Base-by-base conservation (phyloP, 1,140 invertebrate species). In the Idris sp. region DNA sequence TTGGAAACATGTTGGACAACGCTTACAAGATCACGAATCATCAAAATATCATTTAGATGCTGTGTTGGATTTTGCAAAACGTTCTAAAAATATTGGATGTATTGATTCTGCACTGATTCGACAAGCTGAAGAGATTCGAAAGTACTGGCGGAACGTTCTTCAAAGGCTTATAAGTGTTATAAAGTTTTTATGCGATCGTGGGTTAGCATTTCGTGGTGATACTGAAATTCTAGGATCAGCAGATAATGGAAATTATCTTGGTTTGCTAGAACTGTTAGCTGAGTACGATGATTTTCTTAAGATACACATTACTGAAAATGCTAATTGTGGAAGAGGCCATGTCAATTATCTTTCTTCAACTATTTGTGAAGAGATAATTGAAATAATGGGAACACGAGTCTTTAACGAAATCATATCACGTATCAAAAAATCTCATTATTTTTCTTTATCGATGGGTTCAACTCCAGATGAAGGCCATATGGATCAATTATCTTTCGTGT, bases 391-490 rank as follows among this genome's bases (percentile, higher is more conserved):
- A 8, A 28, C 8, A 54, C 15, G 19, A n/a, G 36, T 83, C 11
- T 31, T 71, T 15, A 35, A 77, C 35, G 49, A 62, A 72, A 79
- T 84, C 67, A 38, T 78, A 22, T 31, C 53, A 18, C 54, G 78
- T 33, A 40, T 82, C 10, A 79, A 80, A 76, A 36, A 54, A 74
- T 69, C 79, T 8, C 81, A 78, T 53, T 87, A 85, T 58, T 87
- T 76, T 76, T 81, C 79, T 5, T 75, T 86, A 49, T 83, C 61
- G 31, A 68, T 87, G 18, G 84, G 88, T 76, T 83, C 76, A 43
- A 86, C 83, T 6, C 31, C 31, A 14, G 31, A 33, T 13, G 31
- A 33, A 33, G 31, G 15, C 81, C 81, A 16, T 80, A 87, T 81
- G 14, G 84, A 86, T 73, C 84, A 87, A 49, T 67, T 44, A n/a